Conservation (phyloP, 2,113 vertebrate genomes). For the Catagonus wagneri region DNA sequence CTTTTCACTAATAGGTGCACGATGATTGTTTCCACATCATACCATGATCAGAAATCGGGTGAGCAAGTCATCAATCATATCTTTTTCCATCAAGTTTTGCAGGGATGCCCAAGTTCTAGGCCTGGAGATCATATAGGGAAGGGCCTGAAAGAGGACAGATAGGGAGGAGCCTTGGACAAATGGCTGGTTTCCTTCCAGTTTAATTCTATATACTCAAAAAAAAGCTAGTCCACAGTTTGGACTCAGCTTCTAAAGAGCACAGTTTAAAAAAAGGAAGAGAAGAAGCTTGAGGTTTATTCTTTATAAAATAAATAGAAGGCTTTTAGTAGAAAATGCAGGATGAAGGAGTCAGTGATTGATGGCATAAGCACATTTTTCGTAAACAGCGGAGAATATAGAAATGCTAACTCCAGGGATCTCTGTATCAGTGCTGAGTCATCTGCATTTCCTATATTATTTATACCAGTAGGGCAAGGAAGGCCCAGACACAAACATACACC, state of each 20-base stretch:
- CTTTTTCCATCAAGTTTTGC: constrained; percentile 67
- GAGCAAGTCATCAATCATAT: constrained; percentile 75
- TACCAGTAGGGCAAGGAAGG: constrained; percentile 31
- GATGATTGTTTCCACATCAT: constrained; percentile 60
- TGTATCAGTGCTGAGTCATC: constrained; percentile 77
- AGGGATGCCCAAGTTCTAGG: constrained; percentile 37
- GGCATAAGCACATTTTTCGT: constrained; percentile 58
- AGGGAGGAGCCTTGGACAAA: constrained; percentile 56
- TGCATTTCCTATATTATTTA: constrained; percentile 68
- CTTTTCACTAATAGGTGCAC: constrained; percentile 45
- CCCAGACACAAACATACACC: constrained; percentile 30
- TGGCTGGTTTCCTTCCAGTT: constrained; percentile 57
- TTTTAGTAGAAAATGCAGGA: constrained; percentile 57
- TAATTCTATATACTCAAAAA: constrained; percentile 34
- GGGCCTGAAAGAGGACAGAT: constrained; percentile 22
- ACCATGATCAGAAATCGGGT: constrained; percentile 38
- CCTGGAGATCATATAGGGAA: not conserved
- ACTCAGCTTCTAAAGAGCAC: constrained; percentile 65
- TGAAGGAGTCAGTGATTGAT: constrained; percentile 34
- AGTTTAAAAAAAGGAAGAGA: constrained; percentile 47
- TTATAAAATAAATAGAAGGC: constrained; percentile 54
- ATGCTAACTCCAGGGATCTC: constrained; percentile 64
- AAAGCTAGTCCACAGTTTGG: constrained; percentile 39
- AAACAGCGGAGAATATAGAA: constrained; percentile 67
- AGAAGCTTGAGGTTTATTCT: constrained; percentile 17